These are phyloP conservation scores for Tragelaphus imberbis DNA, from an alignment of 2,113 vertebrate species.

Conservation along the genomic window DNA sequence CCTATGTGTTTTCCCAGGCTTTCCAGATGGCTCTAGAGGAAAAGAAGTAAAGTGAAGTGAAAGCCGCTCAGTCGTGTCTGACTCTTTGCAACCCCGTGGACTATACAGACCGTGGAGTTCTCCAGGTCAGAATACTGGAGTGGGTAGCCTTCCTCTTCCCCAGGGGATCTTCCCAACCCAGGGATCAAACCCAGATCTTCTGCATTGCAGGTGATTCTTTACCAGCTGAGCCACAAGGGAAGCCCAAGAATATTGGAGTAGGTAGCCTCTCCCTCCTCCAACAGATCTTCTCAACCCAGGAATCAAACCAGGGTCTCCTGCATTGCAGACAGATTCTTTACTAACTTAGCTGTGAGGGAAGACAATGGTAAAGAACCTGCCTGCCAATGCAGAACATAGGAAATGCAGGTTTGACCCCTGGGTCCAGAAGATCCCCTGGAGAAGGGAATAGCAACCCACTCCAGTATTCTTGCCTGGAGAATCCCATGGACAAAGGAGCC, in stretches of 20 bases:
- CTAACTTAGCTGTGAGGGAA: not conserved
- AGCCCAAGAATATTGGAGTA: not conserved
- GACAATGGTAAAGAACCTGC: not conserved
- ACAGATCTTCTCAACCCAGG: not conserved
- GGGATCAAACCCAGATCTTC: not conserved
- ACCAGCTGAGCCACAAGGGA: not conserved
- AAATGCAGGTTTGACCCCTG: not conserved
- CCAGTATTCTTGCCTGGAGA: not conserved
- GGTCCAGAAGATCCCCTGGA: not conserved
- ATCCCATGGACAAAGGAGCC: not conserved
- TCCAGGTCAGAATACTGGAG: not conserved
- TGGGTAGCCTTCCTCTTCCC: not conserved
- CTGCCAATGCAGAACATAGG: not conserved
- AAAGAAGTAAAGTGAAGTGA: not conserved
- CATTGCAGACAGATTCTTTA: not conserved
- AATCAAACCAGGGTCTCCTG: not conserved
- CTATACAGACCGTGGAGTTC: not conserved
- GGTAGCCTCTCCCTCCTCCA: not conserved
- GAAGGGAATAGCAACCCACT: not conserved
- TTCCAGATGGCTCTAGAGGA: not conserved
- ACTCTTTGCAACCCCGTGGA: not conserved
- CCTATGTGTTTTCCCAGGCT: fast-evolving
- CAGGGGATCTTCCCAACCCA: not conserved
- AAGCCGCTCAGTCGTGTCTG: not conserved
- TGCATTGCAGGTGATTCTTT: not conserved